Evolutionary conservation across 2,797 vertebrate genomes (phyloP).

Genomic region (Nasua narica): DNA sequence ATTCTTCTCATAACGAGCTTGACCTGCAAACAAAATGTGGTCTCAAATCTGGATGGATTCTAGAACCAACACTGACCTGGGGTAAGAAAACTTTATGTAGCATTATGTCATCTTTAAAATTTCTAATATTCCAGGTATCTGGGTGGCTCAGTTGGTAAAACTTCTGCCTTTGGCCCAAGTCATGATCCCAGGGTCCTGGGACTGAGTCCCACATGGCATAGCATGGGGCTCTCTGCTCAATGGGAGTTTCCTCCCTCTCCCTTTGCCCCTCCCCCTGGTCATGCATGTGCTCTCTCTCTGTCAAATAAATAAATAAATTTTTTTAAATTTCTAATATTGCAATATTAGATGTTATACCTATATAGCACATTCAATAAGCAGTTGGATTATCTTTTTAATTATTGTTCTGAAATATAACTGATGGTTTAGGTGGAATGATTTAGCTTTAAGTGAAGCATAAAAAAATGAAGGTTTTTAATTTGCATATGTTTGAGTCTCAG

Average conservation of each 20-base stretch:
- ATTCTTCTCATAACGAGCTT: not conserved
- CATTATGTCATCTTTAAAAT: not conserved
- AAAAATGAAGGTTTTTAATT: not conserved
- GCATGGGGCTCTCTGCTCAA: not conserved
- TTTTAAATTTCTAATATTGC: not conserved
- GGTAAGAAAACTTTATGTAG: not conserved
- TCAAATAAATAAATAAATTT: no score
- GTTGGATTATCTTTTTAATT: not conserved
- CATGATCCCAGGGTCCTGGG: not conserved
- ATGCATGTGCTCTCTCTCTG: not conserved
- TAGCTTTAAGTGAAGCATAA: not conserved
- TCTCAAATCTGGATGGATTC: not conserved
- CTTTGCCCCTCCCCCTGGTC: not conserved
- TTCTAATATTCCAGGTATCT: not conserved
- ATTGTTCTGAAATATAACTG: not conserved
- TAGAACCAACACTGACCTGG: not conserved
- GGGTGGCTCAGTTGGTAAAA: not conserved
- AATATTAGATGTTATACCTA: not conserved
- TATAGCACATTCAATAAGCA: not conserved
- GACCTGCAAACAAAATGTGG: not conserved
- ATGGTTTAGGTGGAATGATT: not conserved
- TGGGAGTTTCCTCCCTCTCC: not conserved
- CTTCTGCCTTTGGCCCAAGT: not conserved
- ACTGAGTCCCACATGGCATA: not conserved
- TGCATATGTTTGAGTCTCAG: not conserved